Evolutionary conservation across 2,113 vertebrate genomes (phyloP), one percentile per base, ranked within the genome.

Genomic region (Pedionomus torquatus): DNA sequence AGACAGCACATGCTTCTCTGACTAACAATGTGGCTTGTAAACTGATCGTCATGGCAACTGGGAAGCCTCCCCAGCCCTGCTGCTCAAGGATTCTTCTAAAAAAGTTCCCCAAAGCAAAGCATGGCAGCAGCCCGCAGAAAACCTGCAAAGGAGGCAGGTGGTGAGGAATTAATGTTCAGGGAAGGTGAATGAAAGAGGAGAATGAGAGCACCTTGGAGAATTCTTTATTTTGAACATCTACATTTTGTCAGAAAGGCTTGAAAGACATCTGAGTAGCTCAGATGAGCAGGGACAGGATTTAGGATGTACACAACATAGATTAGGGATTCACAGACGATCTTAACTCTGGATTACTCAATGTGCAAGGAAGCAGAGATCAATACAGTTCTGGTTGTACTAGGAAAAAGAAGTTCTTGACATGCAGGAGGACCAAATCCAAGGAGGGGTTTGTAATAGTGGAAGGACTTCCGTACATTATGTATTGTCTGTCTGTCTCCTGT

Each of bases 301-400:
- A 48, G 68, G 80, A 31, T 74, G 30, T 58, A 48, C 9, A 10
- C 33, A 63, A 35, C 44, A 14, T 23, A 1, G 0, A 25, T 26
- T 41, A 41, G 66, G 78, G 71, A n/a, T 43, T 89, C 64, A 35
- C 44, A 49, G 80, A 7, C 25, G 15, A 23, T 60, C 71, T 66
- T 54, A 54, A 41, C 63, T 58, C 76, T 74, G 58, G 46, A 81
- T 93, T 74, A 65, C 61, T 85, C 80, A 79, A 39, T 9, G 3
- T 7, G 7, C 14, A 48, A 89, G 64, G 54, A 78, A 91, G 72
- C 23, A 31, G 54, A 90, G 72, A 72, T 72, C 31, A 46, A n/a
- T 57, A 52, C 0, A 0, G 12, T 66, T 51, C 46, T 37, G 41
- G 16, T 7, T 86, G 13, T 51, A 43, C 14, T 19, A 57, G 31